Percentiles rank a stretch among this genome's conserved stretches.
These are phyloP conservation scores for Mungos mungo DNA, from an alignment of 2,113 vertebrate genomes.

Conservation along the genomic window DNA sequence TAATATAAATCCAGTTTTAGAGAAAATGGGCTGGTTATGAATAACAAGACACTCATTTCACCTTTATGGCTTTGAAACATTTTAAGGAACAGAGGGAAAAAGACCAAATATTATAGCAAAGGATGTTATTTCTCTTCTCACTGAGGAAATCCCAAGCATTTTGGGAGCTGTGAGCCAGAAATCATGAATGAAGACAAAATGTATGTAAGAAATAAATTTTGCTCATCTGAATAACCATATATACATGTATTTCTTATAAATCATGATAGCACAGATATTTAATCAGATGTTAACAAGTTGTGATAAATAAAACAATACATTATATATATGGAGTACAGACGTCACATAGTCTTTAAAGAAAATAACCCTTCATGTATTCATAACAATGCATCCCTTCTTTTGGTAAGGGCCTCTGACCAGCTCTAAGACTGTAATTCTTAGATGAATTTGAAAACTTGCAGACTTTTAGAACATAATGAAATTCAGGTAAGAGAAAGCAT, in stretches of 20 bases:
- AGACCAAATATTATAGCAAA: neutral
- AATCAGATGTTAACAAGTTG: neutral
- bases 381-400: neutral
- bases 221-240: neutral
- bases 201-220: neutral
- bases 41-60: neutral
- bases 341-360: neutral
- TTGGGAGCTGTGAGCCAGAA: neutral
- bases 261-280: neutral
- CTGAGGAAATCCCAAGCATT: neutral
- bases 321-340: neutral
- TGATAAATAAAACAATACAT: neutral
- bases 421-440: neutral
- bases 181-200: neutral
- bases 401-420: neutral
- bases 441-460: neutral
- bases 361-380: neutral
- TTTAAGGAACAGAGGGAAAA: neutral
- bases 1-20: neutral
- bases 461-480: neutral
- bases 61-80: neutral
- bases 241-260: neutral
- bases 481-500: neutral
- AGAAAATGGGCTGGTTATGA: neutral
- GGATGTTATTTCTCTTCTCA: neutral